Percentiles rank a stretch among this genome's conserved stretches.
Conservation (phyloP, 2,888 invertebrate genomes). For the Coelopa pilipes region DNA sequence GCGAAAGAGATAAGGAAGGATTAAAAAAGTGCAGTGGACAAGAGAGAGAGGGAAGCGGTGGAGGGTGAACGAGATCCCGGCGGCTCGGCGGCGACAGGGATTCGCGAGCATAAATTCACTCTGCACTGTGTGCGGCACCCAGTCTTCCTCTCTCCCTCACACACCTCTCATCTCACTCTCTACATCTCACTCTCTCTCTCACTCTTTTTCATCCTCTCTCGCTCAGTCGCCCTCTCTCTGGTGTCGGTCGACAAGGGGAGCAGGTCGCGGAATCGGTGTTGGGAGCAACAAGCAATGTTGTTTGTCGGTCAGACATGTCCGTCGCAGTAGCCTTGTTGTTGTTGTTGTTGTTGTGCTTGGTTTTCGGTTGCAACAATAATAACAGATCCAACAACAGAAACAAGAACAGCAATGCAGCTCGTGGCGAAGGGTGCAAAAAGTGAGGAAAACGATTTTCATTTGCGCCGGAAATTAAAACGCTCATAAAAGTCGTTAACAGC, state of each 20-base stretch:
- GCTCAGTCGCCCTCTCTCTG: no score
- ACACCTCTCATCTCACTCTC: no score
- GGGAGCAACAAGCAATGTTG: constrained; percentile 14
- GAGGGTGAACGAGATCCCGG: background rate
- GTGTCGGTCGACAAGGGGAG: background rate
- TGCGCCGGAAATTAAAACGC: constrained; percentile 42
- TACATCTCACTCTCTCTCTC: no score
- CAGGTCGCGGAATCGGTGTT: background rate
- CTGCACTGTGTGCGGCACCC: constrained; percentile 9
- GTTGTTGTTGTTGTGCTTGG: background rate
- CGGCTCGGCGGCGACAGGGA: background rate
- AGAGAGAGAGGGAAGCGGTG: no score
- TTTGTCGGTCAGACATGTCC: constrained; percentile 4
- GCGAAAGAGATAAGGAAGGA: no score
- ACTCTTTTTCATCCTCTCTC: no score
- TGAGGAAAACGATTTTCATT: constrained; percentile 36
- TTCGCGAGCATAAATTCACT: constrained; percentile 4
- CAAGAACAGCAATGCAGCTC: background rate
- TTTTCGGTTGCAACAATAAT: no score
- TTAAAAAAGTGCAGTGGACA: no score
- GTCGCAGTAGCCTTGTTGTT: constrained; percentile 14
- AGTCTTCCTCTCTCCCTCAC: no score
- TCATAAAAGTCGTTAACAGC: constrained; percentile 44
- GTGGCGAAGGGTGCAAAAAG: constrained; percentile 27
- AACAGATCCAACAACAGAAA: constrained; percentile 1